Evolutionary conservation across 64 coral and sea anemone genomes (phyloP), one percentile per base, ranked within the genome.

Genomic region (Dendrophyllia cribrosa): DNA sequence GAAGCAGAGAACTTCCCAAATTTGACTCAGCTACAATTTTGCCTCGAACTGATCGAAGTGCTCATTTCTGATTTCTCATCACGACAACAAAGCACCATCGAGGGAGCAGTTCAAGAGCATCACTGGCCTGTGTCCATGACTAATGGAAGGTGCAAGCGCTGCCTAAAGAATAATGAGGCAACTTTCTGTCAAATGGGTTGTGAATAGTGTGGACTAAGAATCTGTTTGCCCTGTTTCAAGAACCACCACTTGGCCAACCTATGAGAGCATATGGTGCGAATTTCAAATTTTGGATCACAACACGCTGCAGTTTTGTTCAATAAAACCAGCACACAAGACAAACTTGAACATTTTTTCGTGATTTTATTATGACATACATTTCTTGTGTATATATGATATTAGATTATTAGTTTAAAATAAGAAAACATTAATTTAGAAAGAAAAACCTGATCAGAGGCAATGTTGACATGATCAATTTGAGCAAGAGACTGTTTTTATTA

Each of bases 101-200:
- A 83, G 44, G 89, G 65, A 12, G 14, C 51, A 10, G 14, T 91
- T 71, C 66, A 83, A 15, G 46, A 21, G 9, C 52, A 64, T 34
- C 66, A 91, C 53, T 83, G 89, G 66, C 65, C 89, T 20, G 44
- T 91, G n/a, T 44, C 72, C 51, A 77, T 78, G 83, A 9, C 82
- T 4, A 87, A 79, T 66, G 91, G 60, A 6, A 59, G 49, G 5
- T 93, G 91, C 72, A 93, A 93, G 77, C 43, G 82, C 14, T 93
- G 68, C 55, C 59, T 92, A 49, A 92, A 90, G 61, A 66, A 52
- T 2, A 55, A 70, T 9, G 80, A 34, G 19, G 74, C 78, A 83
- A 91, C 64, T 22, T 84, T 84, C 43, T 83, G 89, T 44, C 9
- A 49, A 82, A 79, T 82, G 68, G 77, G 21, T n/a, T 82, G 78